Conservation (phyloP, 64 coral and sea anemone genomes). For the Anthopleura sola region DNA sequence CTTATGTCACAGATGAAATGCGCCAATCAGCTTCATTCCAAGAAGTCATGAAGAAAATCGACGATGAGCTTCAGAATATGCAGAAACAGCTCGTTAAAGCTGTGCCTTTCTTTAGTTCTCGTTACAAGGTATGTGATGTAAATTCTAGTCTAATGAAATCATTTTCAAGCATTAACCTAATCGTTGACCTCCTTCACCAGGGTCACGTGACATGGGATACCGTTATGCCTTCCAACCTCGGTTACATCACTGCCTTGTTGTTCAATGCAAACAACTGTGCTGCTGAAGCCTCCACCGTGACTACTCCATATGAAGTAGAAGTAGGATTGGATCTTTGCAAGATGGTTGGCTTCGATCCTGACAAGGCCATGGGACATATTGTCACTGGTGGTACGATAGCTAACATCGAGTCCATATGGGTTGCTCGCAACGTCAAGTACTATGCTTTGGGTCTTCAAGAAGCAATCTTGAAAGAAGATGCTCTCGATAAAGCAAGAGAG, state of each 20-base stretch:
- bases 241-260: slow-evolving; percentile 56
- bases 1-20: slow-evolving; percentile 60
- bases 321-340: slow-evolving; percentile 67
- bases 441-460: slow-evolving; percentile 64
- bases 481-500: slow-evolving; percentile 38
- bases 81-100: slow-evolving; percentile 45
- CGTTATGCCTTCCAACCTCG: slow-evolving; percentile 65
- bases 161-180: not conserved
- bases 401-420: slow-evolving; percentile 82
- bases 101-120: slow-evolving; percentile 62
- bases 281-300: slow-evolving; percentile 56
- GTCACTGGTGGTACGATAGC: slow-evolving; percentile 49
- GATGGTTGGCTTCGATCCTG: slow-evolving; percentile 67
- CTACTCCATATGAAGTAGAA: slow-evolving; percentile 64
- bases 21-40: slow-evolving; percentile 35
- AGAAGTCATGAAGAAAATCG: slow-evolving; percentile 43
- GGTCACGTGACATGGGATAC: slow-evolving; percentile 80
- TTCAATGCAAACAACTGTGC: slow-evolving; percentile 82
- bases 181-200: not conserved
- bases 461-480: slow-evolving; percentile 39
- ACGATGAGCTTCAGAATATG: slow-evolving; percentile 45
- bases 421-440: slow-evolving; percentile 67
- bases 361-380: slow-evolving; percentile 48
- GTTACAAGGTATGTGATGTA: slow-evolving; percentile 41
- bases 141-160: not conserved